Base-by-base conservation (phyloP, 2,888 invertebrate genomes). In the Bruchidius siliquastri region DNA sequence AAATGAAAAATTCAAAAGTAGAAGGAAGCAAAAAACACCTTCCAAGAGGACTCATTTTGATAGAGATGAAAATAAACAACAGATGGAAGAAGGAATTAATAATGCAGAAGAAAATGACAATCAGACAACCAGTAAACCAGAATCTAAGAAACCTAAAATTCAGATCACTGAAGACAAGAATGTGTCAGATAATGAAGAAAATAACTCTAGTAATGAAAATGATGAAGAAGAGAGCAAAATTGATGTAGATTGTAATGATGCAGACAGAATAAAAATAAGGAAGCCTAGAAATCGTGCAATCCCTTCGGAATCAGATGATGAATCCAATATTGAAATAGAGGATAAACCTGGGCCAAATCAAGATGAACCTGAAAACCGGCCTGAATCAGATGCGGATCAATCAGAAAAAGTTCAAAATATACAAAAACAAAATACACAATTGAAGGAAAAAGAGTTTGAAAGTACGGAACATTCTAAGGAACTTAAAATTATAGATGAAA, bases 161-260 rank as follows among this genome's bases (percentile, higher is more conserved):
- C 49, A 49, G 18, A 49, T 8, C 1, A 13, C 1, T 49, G 18
- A 4, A 13, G 49, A 49, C 1, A 18, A 13, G 1, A 49, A 13
- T 18, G 13, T 8, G 13, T 49, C 49, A 49, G 69, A 69, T 20
- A 72, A 30, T 68, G 72, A 21, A 21, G 68, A 71, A 71, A 67
- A 10, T 21, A 21, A 13, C 13, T 18, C 10, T 18, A n/a, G 18
- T 20, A 1, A n/a, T 22, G 6, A 66, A 21, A 49, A 71, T 22
- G 22, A 26, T n/a, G 22, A 68, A 67, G 67, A 71, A 67, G 6
- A 26, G 22, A 26, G 21, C 49, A 66, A 66, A 67, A 49, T 20
- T 22, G 68, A 68, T 49, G 21, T 21, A 69, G 69, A 69, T 22
- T 13, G 18, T 21, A 22, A 20, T 69, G 21, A 30, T 21, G 4